Percentiles rank a stretch among this genome's conserved stretches.
phyloP scores from a whole-genome alignment of 2,888 invertebrate species.

The Brenthis ino region DNA sequence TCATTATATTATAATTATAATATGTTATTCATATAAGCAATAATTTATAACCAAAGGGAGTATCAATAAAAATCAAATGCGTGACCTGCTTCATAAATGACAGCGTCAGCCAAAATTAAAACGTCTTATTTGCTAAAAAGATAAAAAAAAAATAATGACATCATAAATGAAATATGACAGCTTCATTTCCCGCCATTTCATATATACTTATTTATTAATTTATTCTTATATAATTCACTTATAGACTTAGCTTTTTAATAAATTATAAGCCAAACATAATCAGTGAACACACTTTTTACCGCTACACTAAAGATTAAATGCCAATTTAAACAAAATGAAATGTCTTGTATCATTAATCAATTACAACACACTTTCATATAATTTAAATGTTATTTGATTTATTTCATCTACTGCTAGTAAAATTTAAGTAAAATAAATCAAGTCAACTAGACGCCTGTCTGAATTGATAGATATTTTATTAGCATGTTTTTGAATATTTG shows the following conservation, averaged over 20 bases:
- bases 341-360: slow-evolving; percentile 25
- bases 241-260: slow-evolving; percentile 6
- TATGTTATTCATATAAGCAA: no score
- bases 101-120: no score
- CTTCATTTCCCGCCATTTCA: no score
- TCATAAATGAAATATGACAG: no score
- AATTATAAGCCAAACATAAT: slow-evolving; percentile 17
- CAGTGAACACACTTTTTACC: slow-evolving; percentile 16
- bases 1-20: no score
- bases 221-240: background rate
- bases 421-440: slow-evolving; percentile 14
- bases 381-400: slow-evolving; percentile 29
- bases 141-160: no score
- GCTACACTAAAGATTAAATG: slow-evolving; percentile 8
- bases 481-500: no score
- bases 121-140: no score
- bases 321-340: slow-evolving; percentile 24
- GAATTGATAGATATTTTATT: no score
- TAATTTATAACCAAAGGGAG: no score
- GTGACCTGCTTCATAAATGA: no score
- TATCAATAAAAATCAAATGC: no score
- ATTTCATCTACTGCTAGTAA: slow-evolving; percentile 14
- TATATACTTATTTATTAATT: background rate
- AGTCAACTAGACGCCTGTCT: slow-evolving; percentile 1
- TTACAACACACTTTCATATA: slow-evolving; percentile 20